Evolutionary conservation across 2,113 vertebrate genomes (phyloP).

Genomic region (Lethenteron reissneri): DNA sequence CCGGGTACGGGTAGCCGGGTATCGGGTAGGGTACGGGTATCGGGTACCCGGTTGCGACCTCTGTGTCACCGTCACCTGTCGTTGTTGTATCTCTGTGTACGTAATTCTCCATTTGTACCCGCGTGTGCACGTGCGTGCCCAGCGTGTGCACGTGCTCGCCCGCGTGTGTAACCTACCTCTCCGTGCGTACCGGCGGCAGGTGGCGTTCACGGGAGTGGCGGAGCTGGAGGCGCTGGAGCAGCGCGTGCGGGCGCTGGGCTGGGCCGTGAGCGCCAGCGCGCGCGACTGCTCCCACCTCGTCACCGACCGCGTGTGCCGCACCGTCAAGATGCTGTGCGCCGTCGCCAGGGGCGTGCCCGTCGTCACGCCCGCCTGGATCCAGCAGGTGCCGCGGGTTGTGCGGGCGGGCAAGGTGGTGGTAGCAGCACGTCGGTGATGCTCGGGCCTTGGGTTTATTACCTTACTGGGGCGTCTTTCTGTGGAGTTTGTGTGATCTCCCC

Average conservation of each 20-base stretch:
- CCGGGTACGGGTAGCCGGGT: too few relatives aligned
- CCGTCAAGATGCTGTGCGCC: constrained; percentile 62
- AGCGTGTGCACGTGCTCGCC: too few relatives aligned
- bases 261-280: constrained; percentile 35
- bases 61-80: too few relatives aligned
- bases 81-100: too few relatives aligned
- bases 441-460: neutral
- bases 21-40: too few relatives aligned
- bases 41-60: too few relatives aligned
- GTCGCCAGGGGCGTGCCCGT: constrained; percentile 52
- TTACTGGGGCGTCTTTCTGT: too few relatives aligned
- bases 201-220: constrained; percentile 48
- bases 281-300: constrained; percentile 55
- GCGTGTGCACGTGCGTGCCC: too few relatives aligned
- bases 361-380: constrained; percentile 45
- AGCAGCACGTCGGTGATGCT: neutral
- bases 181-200: constrained; percentile 19
- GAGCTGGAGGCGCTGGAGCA: constrained; percentile 29
- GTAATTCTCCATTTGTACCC: too few relatives aligned
- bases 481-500: too few relatives aligned
- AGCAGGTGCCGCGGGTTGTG: constrained; percentile 26
- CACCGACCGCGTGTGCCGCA: constrained; percentile 52
- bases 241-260: constrained; percentile 31
- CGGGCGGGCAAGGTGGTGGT: neutral
- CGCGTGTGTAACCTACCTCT: too few relatives aligned